Evolutionary conservation across 2,797 vertebrate species (phyloP), one percentile per base, ranked within the genome.

Genomic region (Margarornis squamiger): DNA sequence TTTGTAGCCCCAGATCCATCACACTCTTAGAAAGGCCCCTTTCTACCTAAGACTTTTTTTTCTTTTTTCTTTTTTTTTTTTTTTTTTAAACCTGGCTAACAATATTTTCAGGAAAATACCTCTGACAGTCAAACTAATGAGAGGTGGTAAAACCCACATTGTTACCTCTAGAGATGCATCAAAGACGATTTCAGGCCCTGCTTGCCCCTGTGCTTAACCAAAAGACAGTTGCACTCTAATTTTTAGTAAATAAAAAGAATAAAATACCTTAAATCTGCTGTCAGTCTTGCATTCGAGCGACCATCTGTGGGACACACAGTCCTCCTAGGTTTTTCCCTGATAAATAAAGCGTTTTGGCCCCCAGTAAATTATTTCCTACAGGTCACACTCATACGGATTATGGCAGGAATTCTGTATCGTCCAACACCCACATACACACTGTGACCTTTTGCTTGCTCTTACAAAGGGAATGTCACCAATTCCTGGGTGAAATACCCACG

Each of bases 391-490:
- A 5, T 3, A 7, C 2, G 7, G 72, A 12, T 74, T 45, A 6
- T 1, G 20, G 67, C 8, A 83, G 45, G 39, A 76, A 55, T 21
- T 24, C 9, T 8, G 9, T 14, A 0, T 39, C 10, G 20, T 21
- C 52, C n/a, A 19, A 2, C 36, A 76, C 15, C 15, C 67, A 20
- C 1, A 0, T 16, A 8, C 7, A 0, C 39, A 7, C 51, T 49
- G 15, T 65, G 9, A 0, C 23, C 10, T 23, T 91, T 72, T 48
- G 7, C 26, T 66, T 52, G 43, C 46, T 43, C 22, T 32, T 6
- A n/a, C 43, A 24, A 45, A 63, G 17, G n/a, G 27, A 24, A 63
- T 45, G 7, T 65, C 41, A 24, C 41, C 15, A n/a, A 9, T 24
- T 65, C 24, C 24, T 11, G 58, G 19, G 21, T 72, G 6, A 65